These are phyloP conservation scores for Jacana jacana DNA, from an alignment of 2,113 vertebrate genomes.

Conservation along the genomic window DNA sequence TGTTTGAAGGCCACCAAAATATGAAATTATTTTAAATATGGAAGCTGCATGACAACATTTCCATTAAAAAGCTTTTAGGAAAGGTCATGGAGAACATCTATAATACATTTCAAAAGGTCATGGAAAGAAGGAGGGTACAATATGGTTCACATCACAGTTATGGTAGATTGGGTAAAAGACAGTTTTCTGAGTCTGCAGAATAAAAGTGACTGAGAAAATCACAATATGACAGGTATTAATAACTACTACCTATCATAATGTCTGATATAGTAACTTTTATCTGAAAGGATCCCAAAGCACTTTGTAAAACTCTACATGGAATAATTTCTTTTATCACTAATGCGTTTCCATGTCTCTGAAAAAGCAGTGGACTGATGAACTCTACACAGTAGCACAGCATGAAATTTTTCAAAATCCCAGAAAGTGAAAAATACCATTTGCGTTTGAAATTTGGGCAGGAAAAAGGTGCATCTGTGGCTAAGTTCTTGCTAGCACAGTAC, in stretches of 20 bases:
- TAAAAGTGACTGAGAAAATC: constrained; percentile 52
- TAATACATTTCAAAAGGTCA: constrained; percentile 33
- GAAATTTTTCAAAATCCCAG: constrained; percentile 1
- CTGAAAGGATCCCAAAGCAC: constrained; percentile 8
- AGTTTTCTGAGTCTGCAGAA: constrained; percentile 15
- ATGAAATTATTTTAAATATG: constrained; percentile 27
- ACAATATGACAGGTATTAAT: constrained; percentile 47
- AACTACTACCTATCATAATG: constrained; percentile 10
- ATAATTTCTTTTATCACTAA: constrained; percentile 22
- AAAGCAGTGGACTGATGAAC: constrained; percentile 10
- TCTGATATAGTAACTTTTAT: constrained; percentile 8
- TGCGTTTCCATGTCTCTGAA: not conserved
- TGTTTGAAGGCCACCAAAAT: constrained; percentile 27
- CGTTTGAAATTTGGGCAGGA: not conserved
- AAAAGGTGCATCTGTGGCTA: not conserved
- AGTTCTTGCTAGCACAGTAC: not conserved
- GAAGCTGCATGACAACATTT: constrained; percentile 29
- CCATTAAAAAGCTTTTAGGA: constrained; percentile 61
- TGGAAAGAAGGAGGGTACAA: not conserved
- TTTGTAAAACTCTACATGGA: constrained; percentile 37
- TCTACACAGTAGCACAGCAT: constrained; percentile 10
- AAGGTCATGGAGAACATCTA: not conserved
- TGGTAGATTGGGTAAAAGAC: constrained; percentile 27
- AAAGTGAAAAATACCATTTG: not conserved
- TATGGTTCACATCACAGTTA: constrained; percentile 17